Evolutionary conservation across 64 coral and sea anemone species (phyloP), one percentile per base, ranked within the genome.

Genomic region (Montipora cactus): DNA sequence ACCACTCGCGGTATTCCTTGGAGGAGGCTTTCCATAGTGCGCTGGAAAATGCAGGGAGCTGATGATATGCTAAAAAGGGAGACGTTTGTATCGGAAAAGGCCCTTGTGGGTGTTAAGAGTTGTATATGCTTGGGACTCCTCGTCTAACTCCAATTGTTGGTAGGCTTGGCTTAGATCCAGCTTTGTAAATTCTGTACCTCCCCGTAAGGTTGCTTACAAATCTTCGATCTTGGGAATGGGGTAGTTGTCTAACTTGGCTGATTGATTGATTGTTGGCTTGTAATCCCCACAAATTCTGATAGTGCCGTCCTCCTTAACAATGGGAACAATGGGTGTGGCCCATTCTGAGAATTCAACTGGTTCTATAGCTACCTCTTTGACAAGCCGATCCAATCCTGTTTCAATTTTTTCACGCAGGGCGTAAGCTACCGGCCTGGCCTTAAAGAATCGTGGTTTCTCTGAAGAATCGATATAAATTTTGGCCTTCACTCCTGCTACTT

Each of bases 61-160:
- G 87, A 76, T 20, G 87, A n/a, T 16, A 89, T 76, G 50, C 87
- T 47, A 53, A 7, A 53, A 1, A 23, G 51, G 51, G 16, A 89
- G 69, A 7, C 70, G 46, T 7, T 51, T 89, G 72, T 89, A 89
- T 44, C 49, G 5, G 10, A 76, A 87, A 3, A 87, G 28, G 14
- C 83, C 61, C 64, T 69, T 87, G 45, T 81, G 59, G n/a, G 83
- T 87, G 10, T 67, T 87, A 6, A 87, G 49, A 1, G 81, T 92
- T 45, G 81, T 86, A 66, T 59, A 92, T 3, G n/a, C 46, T 45
- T 84, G 66, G 28, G 51, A 85, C 5, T 7, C 51, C 51, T 53
- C 51, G 51, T 53, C 51, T 53, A 53, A 53, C 51, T 53, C 51
- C 51, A 53, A 5, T 53, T 53, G 51, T 9, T 53, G 51, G 51